Base-by-base conservation (phyloP, 2,888 invertebrate genomes). In the Chloromyia formosa region DNA sequence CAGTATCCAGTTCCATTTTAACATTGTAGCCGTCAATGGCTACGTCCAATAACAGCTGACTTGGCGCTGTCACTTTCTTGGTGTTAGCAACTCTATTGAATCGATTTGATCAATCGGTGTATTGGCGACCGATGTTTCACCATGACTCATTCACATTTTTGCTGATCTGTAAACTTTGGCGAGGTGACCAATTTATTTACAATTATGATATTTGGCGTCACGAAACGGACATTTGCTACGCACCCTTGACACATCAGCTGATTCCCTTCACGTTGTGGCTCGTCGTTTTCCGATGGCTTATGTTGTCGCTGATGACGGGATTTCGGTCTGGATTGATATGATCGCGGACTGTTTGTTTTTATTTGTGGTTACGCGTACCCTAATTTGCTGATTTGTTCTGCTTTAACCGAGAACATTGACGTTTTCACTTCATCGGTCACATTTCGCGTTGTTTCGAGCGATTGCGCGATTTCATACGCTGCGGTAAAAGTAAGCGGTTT, bases 151-250 rank as follows among this genome's bases (percentile, higher is more conserved):
- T 45, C 7, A 45, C 7, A 45, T 45, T 45, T 45, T 45, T 45
- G 45, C 45, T 7, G 45, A 45, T 45, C 45, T 45, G 45, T 12
- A 45, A 45, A 45, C 45, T 45, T 45, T 45, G 45, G 45, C 45
- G 45, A 45, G 53, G 76, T 77, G 10, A 12, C 14, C 53, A 3
- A 3, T 53, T 53, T 53, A 16, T 7, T 53, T 53, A 18, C 53
- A 53, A 7, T 53, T 12, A 53, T 7, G 14, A 12, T 18, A 53
- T 12, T 53, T 53, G 53, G 53, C 53, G 53, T 53, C 53, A 53
- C 53, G 53, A 53, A 53, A 53, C 4, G 53, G 14, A 12, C 53
- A 53, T 53, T 53, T 18, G 14, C 18, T 3, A 12, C 14, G 45
- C 45, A 45, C 45, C 45, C 45, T 45, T 45, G 45, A 53, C 53